A percentile compares a stretch with the other conserved stretches of the same genome.
Evolutionary conservation across 1,140 invertebrate genomes (phyloP).

Genomic region (Melanaphis sacchari): DNA sequence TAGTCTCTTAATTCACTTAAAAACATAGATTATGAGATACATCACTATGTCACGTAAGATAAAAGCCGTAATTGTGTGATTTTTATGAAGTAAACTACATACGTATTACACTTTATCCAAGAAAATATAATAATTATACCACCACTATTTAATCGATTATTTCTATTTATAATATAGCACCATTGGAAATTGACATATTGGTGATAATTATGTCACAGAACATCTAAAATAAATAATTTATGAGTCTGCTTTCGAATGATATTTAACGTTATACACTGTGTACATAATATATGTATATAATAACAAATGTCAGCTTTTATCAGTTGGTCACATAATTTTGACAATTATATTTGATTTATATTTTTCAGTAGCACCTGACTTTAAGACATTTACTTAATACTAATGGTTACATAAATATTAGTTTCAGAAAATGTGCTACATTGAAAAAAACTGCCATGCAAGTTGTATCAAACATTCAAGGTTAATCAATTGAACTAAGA

Average conservation of each 20-base stretch:
- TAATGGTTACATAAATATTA: not conserved
- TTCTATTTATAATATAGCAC: not conserved
- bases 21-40: not conserved
- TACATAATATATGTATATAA: not conserved
- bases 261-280: not conserved
- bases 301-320: not conserved
- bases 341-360: not conserved
- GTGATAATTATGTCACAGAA: not conserved
- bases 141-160: not conserved
- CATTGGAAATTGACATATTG: not conserved
- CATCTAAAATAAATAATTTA: not conserved
- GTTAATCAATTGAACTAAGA: not conserved
- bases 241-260: not conserved
- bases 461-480: not conserved
- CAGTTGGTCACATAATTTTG: not conserved
- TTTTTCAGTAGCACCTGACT: not conserved
- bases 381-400: not conserved
- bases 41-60: not conserved
- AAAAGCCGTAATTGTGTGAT: not conserved
- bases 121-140: not conserved
- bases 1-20: not conserved
- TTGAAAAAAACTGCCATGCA: not conserved
- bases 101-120: too few species aligned
- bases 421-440: not conserved
- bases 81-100: not conserved